These are phyloP conservation scores for Eumerus sabulonum DNA, from an alignment of 2,888 invertebrate genomes.

Conservation along the genomic window DNA sequence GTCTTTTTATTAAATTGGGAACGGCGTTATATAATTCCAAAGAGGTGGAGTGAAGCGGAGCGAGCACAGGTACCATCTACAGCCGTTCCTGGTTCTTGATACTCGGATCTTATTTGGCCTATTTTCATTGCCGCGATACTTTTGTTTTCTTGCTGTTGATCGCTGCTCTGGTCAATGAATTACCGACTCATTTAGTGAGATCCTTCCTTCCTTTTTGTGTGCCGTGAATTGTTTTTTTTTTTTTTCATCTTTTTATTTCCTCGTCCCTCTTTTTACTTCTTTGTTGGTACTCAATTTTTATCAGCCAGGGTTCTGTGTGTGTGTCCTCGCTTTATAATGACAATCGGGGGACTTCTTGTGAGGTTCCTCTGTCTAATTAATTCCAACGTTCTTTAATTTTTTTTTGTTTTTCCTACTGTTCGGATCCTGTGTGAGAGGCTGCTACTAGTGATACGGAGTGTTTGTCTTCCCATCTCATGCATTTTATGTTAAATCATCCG, in stretches of 20 bases:
- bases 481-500: constrained; percentile 65
- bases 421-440: constrained; percentile 38
- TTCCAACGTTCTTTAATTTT: constrained; percentile 58
- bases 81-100: constrained; percentile 52
- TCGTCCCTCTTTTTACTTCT: constrained; percentile 9
- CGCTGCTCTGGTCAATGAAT: constrained; percentile 62
- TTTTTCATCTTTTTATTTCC: constrained; percentile 10
- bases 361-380: constrained; percentile 66
- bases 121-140: constrained; percentile 55
- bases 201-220: constrained; percentile 35
- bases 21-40: constrained; percentile 66
- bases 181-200: constrained; percentile 64
- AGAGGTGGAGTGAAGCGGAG: constrained; percentile 40
- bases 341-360: constrained; percentile 68
- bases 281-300: constrained; percentile 49
- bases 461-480: constrained; percentile 44
- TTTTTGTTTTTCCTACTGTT: constrained; percentile 53
- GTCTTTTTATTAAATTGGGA: constrained; percentile 60
- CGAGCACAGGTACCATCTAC: constrained; percentile 23
- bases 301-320: constrained; percentile 61
- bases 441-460: constrained; percentile 26
- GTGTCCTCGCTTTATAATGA: constrained; percentile 65
- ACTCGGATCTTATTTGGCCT: constrained; percentile 47
- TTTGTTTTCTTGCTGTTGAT: constrained; percentile 36
- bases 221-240: not conserved